Conservation (phyloP, 2,797 vertebrate genomes). For the Myotis vivesi region DNA sequence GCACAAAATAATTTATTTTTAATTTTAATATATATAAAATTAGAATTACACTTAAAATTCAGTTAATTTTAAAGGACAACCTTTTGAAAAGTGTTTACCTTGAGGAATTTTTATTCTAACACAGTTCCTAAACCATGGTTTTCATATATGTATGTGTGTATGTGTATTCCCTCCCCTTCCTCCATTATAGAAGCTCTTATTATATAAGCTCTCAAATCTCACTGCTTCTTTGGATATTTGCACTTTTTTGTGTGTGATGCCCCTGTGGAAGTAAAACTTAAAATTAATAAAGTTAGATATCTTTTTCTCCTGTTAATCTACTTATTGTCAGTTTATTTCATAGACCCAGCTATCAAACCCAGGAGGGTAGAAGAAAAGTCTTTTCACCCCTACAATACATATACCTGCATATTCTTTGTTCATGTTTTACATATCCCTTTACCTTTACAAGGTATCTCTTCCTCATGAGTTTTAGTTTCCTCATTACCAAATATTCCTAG, state of each 20-base stretch:
- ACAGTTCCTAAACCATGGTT: background rate
- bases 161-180: background rate
- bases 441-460: background rate
- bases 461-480: background rate
- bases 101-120: background rate
- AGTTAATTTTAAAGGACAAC: background rate
- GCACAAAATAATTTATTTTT: background rate
- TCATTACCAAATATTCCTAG: background rate
- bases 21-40: background rate
- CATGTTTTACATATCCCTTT: background rate
- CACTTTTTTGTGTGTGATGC: background rate
- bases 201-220: background rate
- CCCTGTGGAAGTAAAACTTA: background rate
- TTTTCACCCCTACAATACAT: background rate
- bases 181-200: background rate
- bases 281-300: background rate
- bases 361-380: background rate
- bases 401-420: background rate
- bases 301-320: background rate
- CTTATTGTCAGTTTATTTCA: background rate
- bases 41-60: slow-evolving; percentile 13
- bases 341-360: background rate
- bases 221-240: background rate
- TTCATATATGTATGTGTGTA: background rate
- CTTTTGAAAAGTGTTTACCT: background rate